Evolutionary conservation across 2,113 vertebrate genomes (phyloP).

Genomic region (Channa maculata): DNA sequence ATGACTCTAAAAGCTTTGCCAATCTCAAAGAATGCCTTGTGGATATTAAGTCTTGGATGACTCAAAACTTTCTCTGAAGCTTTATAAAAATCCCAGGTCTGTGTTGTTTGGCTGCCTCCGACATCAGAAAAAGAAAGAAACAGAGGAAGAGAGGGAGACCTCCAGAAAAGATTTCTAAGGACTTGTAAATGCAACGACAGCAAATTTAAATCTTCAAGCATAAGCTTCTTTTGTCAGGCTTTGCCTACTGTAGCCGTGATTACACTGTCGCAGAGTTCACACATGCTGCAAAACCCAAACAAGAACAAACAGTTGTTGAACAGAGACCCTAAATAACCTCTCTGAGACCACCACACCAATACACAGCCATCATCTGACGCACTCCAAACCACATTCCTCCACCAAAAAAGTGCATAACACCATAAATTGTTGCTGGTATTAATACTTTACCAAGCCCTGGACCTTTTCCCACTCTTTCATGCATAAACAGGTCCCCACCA

Average conservation of each 20-base stretch:
- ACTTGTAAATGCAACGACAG: conserved; percentile 24
- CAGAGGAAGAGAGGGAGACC: conserved; percentile 3
- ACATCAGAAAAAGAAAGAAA: conserved; percentile 34
- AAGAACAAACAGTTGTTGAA: conserved; percentile 49
- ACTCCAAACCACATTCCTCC: conserved; percentile 54
- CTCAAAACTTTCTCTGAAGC: conserved; percentile 60
- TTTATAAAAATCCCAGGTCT: conserved; percentile 52
- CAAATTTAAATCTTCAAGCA: conserved; percentile 39
- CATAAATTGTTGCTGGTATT: conserved; percentile 43
- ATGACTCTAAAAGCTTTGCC: conserved; percentile 62
- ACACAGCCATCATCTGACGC: conserved; percentile 21
- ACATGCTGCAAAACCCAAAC: conserved; percentile 19
- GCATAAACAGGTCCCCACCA: conserved; percentile 1
- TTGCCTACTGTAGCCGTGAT: conserved; percentile 2
- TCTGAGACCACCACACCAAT: conserved; percentile 27
- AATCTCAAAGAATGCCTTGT: conserved; percentile 62
- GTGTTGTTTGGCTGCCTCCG: conserved; percentile 51
- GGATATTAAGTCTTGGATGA: conserved; percentile 67
- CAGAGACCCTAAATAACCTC: conserved; percentile 41
- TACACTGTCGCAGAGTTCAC: conserved; percentile 50
- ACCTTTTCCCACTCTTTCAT: conserved; percentile 23
- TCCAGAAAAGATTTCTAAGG: background rate
- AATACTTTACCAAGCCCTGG: conserved; percentile 22
- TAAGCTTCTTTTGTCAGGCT: conserved; percentile 42
- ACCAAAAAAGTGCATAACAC: conserved; percentile 30